Base-by-base conservation (phyloP, 2,888 invertebrate genomes). In the Drosophila mercatorum region DNA sequence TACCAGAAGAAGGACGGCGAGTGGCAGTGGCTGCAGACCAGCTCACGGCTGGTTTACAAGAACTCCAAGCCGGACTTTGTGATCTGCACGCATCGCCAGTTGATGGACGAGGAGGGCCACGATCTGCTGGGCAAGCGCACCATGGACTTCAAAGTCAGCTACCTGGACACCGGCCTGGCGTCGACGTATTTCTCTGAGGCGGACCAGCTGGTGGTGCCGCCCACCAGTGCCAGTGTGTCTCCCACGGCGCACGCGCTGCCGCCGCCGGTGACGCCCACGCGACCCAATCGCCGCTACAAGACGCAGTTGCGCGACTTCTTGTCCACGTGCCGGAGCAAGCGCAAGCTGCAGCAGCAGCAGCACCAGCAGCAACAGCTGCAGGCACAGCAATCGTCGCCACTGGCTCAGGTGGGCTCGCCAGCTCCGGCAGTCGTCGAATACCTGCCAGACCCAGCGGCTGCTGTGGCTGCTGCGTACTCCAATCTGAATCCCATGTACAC, bases 11-110 rank as follows among this genome's bases (percentile, higher is more conserved):
- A 98, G 93, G 97, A 98, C 78, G 96, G 96, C 8, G 96, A 97
- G 90, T 98, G 98, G 97, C 97, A 99, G 93, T 99, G 99, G 98
- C 94, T 99, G 70, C 99, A 99, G 94, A 99, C 99, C 26, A 93
- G 97, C 85, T 98, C 99, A 14, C 95, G 99, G 80, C 95, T 99
- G 82, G 98, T 99, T 83, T 99, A 99, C 94, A 99, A 99, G 94
- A 99, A 99, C 93, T 99, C 99, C 78, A 99, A 99, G 93, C 99
- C 99, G 0, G 99, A 99, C 93, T 99, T 99, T 93, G 98, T 99
- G 78, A 98, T 99, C 89, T 98, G 98, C 93, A 99, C 99, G 49
- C 99, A 99, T 94, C 95, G 99, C 78, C 98, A 99, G 72, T 95
- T 99, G 55, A 99, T 99, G 99, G 99, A 99, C 92, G 99, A 99